phyloP scores from a whole-genome alignment of 2,797 vertebrate species.

The Eurystomus glaucurus region DNA sequence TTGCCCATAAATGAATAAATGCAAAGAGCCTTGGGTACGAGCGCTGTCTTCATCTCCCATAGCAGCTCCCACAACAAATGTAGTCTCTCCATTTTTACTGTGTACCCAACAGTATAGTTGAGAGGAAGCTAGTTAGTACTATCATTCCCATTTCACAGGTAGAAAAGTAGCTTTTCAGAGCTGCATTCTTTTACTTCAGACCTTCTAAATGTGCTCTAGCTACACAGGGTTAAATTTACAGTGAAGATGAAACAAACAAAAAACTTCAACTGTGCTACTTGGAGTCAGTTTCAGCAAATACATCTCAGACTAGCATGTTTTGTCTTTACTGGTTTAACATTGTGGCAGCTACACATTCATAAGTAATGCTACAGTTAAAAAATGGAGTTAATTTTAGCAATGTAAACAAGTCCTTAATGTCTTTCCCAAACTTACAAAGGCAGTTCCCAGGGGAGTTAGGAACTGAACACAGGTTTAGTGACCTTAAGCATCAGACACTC shows the following conservation, averaged over 20 bases:
- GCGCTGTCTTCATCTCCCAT: background rate
- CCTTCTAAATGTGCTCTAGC: background rate
- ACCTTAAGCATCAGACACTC: background rate
- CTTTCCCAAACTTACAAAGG: slow-evolving; percentile 12
- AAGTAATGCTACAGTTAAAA: background rate
- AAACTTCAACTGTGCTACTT: background rate
- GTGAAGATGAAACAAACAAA: background rate
- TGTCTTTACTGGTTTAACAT: background rate
- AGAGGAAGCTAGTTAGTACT: background rate
- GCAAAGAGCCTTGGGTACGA: background rate
- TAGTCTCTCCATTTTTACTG: background rate
- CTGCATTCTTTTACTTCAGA: background rate
- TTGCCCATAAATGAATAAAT: slow-evolving; percentile 5
- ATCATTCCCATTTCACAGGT: background rate
- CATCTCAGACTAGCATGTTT: background rate
- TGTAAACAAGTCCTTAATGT: slow-evolving; percentile 22
- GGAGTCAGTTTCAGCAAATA: background rate
- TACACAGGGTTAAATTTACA: background rate
- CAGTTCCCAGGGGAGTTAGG: background rate
- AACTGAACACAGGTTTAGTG: slow-evolving; percentile 12
- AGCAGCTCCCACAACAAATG: background rate
- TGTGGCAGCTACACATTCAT: background rate
- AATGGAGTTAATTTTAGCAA: slow-evolving; percentile 20
- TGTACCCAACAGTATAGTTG: background rate
- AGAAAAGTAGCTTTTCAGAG: background rate